phyloP scores from a whole-genome alignment of 2,888 invertebrate species.

The Hermaeophaga mercurialis region DNA sequence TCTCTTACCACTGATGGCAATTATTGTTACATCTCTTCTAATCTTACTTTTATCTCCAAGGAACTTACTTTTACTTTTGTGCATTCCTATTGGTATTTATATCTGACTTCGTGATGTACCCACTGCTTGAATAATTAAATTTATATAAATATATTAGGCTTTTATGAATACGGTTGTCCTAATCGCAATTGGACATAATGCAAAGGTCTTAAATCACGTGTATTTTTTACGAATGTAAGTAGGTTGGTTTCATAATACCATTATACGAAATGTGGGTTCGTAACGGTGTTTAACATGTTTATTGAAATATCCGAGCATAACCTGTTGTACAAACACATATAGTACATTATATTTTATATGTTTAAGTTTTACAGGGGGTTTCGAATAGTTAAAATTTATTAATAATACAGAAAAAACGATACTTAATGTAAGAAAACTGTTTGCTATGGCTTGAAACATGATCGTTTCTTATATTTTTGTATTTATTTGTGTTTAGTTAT shows the following conservation, averaged over 20 bases:
- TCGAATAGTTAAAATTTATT: too few relatives aligned
- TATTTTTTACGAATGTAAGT: conserved; percentile 1
- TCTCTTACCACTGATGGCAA: neutral
- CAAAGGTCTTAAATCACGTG: neutral
- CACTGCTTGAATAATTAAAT: conserved; percentile 7
- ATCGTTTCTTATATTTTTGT: too few relatives aligned
- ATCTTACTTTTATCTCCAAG: conserved; percentile 6
- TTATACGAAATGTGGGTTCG: conserved; percentile 14
- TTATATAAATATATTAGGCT: conserved; percentile 6
- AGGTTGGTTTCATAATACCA: conserved; percentile 14
- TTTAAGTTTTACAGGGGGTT: neutral
- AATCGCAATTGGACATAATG: neutral
- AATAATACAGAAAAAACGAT: too few relatives aligned
- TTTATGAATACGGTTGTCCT: neutral
- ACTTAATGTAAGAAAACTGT: too few relatives aligned
- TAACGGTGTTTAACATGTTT: conserved; percentile 11
- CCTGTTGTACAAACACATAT: neutral
- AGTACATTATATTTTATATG: neutral
- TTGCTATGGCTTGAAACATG: too few relatives aligned
- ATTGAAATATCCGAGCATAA: neutral
- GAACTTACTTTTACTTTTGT: conserved; percentile 24
- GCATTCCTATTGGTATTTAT: conserved; percentile 11
- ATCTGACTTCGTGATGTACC: conserved; percentile 15
- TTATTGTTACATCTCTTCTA: conserved; percentile 2
- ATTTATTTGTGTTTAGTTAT: too few relatives aligned